Base-by-base conservation (phyloP, 2,888 invertebrate genomes). In the Furcula furcula region DNA sequence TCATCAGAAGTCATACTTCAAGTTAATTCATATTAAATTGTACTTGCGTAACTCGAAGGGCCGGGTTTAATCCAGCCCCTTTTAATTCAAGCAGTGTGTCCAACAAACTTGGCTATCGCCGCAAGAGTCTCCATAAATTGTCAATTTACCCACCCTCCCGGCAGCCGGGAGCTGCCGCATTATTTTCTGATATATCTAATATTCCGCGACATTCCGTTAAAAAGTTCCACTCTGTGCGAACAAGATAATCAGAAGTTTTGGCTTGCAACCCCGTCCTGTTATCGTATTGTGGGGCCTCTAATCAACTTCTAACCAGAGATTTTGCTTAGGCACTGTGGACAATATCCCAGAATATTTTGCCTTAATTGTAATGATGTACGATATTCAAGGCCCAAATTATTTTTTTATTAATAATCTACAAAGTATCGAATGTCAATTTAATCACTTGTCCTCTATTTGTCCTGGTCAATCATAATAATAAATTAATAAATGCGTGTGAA, bases 261-360 rank as follows among this genome's bases (percentile, higher is more conserved):
- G 46, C 56, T 55, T 56, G 42, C 60, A 43, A 41, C 46, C 48
- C 43, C 40, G 40, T 43, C 59, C 65, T 59, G 63, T 65, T 68
- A 68, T 76, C 67, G 63, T 62, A 67, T 66, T 76, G 73, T 68
- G 70, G 68, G 46, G 56, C 56, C 63, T 67, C 67, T 75, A 77
- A 79, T 78, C 76, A 76, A 74, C 57, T 72, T 71, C 65, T 76
- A 76, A 80, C 72, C 72, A 78, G 70, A 64, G 58, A 58, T 60
- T 54, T 44, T 25, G 31, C 34, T 38, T 42, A 55, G 29, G 58
- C 40, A 29, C 48, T 33, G 12, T 55, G 35, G 40, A 62, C 56
- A 65, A 41, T 50, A 43, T 30, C n/a, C n/a, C n/a, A n/a, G n/a
- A n/a, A n/a, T n/a, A n/a, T n/a, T n/a, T n/a, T n/a, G n/a, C n/a